These are phyloP conservation scores for Cyprinodon variegatus DNA, from an alignment of 2,113 vertebrate genomes.

Conservation along the genomic window DNA sequence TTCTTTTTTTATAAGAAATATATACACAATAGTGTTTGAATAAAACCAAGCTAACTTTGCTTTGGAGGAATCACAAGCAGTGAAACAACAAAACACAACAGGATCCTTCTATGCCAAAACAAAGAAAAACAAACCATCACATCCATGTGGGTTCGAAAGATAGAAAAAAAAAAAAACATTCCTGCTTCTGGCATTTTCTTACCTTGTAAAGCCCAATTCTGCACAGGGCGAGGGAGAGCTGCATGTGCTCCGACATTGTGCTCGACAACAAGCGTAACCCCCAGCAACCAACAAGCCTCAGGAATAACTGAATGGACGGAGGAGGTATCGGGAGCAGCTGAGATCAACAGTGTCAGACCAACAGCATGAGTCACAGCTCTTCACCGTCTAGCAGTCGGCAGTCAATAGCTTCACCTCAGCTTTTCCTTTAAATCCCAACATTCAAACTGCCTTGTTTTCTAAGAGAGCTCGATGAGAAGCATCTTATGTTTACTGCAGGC, in stretches of 20 bases:
- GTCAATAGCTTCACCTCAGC: conserved; percentile 3
- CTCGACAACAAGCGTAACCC: conserved; percentile 79
- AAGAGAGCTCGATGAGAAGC: conserved; percentile 1
- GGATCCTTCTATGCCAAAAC: conserved; percentile 14
- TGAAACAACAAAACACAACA: conserved; percentile 32
- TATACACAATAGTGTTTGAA: conserved; percentile 28
- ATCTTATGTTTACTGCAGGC: conserved; percentile 23
- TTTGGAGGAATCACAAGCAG: conserved; percentile 41
- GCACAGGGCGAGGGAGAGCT: conserved; percentile 90
- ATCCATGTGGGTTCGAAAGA: background rate
- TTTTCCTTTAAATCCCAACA: conserved; percentile 14
- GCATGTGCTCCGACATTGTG: conserved; percentile 91
- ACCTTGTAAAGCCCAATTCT: conserved; percentile 92
- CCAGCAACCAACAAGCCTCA: conserved; percentile 78
- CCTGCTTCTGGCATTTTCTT: conserved; percentile 68
- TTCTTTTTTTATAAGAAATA: conserved; percentile 44
- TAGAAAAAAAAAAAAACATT: background rate
- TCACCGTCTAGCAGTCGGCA: conserved; percentile 30
- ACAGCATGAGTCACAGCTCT: conserved; percentile 53
- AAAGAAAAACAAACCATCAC: background rate
- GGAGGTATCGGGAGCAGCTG: conserved; percentile 57
- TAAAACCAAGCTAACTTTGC: conserved; percentile 31
- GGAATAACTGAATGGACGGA: conserved; percentile 71
- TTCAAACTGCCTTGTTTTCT: conserved; percentile 7
- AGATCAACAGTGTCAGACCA: conserved; percentile 54